These are phyloP conservation scores for Heterohyrax brucei DNA, from an alignment of 2,797 vertebrate genomes.

Conservation along the genomic window DNA sequence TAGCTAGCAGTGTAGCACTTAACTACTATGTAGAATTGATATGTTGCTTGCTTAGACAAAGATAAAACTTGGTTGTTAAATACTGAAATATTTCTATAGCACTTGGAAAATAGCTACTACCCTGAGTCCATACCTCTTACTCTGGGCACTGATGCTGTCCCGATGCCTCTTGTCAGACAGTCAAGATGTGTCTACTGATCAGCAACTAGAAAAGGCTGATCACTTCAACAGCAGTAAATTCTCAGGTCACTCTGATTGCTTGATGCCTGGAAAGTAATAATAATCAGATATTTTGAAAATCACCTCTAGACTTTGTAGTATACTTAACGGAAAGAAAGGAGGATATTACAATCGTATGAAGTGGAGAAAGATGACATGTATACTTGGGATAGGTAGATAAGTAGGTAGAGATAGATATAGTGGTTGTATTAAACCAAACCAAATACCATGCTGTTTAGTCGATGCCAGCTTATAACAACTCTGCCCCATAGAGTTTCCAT, in stretches of 20 bases:
- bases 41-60: not conserved
- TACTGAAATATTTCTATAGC: constrained; percentile 11
- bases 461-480: not conserved
- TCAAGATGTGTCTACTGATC: too few relatives aligned
- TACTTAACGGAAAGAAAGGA: constrained; percentile 10
- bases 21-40: not conserved
- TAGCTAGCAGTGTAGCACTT: too few relatives aligned
- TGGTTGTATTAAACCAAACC: not conserved
- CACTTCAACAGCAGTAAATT: not conserved
- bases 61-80: not conserved
- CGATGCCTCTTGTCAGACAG: not conserved
- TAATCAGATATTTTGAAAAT: not conserved
- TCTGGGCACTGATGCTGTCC: not conserved
- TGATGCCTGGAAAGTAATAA: not conserved
- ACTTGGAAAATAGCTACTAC: not conserved
- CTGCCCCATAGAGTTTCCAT: not conserved
- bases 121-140: not conserved
- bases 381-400: not conserved
- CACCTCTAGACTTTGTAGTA: not conserved
- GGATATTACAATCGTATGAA: not conserved
- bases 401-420: not conserved
- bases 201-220: not conserved
- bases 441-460: not conserved
- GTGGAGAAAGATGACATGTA: not conserved
- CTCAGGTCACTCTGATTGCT: not conserved